These are phyloP conservation scores for Petromus typicus DNA, from an alignment of 2,113 vertebrate species.

Conservation along the genomic window DNA sequence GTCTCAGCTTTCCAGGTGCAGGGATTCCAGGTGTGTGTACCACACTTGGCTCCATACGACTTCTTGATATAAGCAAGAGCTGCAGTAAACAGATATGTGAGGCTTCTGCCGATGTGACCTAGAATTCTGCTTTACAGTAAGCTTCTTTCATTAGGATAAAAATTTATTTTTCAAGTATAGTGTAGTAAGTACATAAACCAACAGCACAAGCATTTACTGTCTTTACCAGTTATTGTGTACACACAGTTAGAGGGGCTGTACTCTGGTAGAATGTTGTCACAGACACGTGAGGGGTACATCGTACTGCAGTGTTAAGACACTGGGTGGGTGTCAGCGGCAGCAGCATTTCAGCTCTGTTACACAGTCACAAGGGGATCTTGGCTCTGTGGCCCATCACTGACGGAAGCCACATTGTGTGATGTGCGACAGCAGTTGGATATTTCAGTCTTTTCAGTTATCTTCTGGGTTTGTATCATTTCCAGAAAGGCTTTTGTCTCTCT, in stretches of 20 bases:
- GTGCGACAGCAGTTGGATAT: not conserved
- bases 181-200: not conserved
- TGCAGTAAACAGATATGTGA: not conserved
- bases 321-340: not conserved
- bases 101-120: not conserved
- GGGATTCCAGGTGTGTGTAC: not conserved
- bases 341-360: not conserved
- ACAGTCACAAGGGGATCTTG: not conserved
- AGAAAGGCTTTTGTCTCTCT: constrained; percentile 44
- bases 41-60: too few relatives aligned
- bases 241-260: too few relatives aligned
- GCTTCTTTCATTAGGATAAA: not conserved
- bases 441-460: not conserved
- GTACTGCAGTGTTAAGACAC: not conserved
- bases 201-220: not conserved
- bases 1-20: not conserved
- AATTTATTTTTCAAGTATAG: not conserved
- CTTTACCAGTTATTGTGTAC: not conserved
- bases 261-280: not conserved
- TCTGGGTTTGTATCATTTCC: constrained; percentile 36
- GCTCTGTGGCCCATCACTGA: not conserved
- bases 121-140: not conserved
- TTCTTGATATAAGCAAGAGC: not conserved
- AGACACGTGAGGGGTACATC: not conserved
- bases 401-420: not conserved